phyloP scores from a whole-genome alignment of 1,140 invertebrate genomes.

The Drosophila nebulosa region DNA sequence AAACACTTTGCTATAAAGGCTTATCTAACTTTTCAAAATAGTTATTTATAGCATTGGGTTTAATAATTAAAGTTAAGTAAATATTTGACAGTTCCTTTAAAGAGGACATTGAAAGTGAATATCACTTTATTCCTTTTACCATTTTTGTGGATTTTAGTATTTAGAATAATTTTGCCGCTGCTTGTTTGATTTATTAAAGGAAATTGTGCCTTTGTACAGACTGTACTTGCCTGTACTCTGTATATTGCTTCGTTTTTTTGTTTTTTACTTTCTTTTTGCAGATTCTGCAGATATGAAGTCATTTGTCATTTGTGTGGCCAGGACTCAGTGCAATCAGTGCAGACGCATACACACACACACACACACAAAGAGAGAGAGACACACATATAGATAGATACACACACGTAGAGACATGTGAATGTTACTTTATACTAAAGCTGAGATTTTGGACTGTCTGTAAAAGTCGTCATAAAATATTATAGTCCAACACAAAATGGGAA shows the following conservation, averaged over 20 bases:
- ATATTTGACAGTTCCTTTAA: too few relatives aligned
- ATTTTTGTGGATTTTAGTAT: not conserved
- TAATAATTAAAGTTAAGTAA: too few relatives aligned
- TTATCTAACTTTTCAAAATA: too few relatives aligned
- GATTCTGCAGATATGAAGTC: constrained; percentile 7
- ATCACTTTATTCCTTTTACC: not conserved
- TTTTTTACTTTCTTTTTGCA: not conserved
- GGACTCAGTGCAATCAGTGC: constrained; percentile 43
- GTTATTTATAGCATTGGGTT: too few relatives aligned
- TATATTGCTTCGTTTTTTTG: not conserved
- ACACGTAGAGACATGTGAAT: constrained; percentile 49
- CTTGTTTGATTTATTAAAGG: constrained; percentile 1
- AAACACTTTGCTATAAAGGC: too few relatives aligned
- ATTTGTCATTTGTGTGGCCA: constrained; percentile 49
- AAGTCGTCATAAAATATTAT: constrained; percentile 69
- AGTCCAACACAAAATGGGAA: constrained; percentile 38
- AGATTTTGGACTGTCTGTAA: constrained; percentile 44
- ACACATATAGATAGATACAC: not conserved
- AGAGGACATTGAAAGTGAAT: too few relatives aligned
- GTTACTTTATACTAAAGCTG: constrained; percentile 9
- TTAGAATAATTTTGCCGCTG: not conserved
- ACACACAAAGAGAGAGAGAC: not conserved
- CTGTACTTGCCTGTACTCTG: not conserved
- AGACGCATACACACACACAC: not conserved
- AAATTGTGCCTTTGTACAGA: not conserved